Base-by-base conservation (phyloP, 2,888 invertebrate species). In the Volucella inanis region DNA sequence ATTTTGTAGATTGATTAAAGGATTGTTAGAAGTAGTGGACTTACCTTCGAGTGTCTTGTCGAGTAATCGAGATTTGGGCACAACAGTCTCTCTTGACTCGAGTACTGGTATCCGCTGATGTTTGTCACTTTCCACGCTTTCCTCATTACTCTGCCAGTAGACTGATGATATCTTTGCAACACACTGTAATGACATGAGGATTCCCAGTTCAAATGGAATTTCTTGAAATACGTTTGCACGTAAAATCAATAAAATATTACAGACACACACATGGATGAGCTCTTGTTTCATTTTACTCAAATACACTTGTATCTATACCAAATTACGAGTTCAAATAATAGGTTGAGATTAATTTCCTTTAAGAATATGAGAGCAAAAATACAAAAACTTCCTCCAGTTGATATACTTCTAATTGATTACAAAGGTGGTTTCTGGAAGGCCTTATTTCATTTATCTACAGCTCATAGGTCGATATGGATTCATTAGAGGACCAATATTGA, bases 91-190 rank as follows among this genome's bases (percentile, higher is more conserved):
- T 78, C 96, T 94, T 87, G 96, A 96, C 90, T 96, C 96, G 88
- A 95, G 92, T 59, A 95, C 95, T 87, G 96, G 95, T 67, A 95
- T 95, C 90, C 95, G 95, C 89, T 94, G 94, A 89, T 95, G 94
- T 88, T 95, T 94, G 88, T 95, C 95, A 45, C 96, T 96, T 91
- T 96, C 96, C 65, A 97, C 96, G 89, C 96, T 97, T 91, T 97
- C 96, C 91, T 97, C 97, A 92, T 97, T 97, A 91, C 96, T 96
- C 88, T 96, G 94, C 95, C 96, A 96, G 92, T 97, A 97, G 55
- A 97, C 95, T 47, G 96, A 96, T 75, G 96, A 96, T 92, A 97
- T 97, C 89, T 96, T 97, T 81, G 97, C 97, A 91, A 97, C 94
- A 93, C 97, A 97, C 94, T 94, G 92, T 22, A 92, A 91, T 87